Conservation (phyloP, 2,113 vertebrate species). For the Carlito syrichta region DNA sequence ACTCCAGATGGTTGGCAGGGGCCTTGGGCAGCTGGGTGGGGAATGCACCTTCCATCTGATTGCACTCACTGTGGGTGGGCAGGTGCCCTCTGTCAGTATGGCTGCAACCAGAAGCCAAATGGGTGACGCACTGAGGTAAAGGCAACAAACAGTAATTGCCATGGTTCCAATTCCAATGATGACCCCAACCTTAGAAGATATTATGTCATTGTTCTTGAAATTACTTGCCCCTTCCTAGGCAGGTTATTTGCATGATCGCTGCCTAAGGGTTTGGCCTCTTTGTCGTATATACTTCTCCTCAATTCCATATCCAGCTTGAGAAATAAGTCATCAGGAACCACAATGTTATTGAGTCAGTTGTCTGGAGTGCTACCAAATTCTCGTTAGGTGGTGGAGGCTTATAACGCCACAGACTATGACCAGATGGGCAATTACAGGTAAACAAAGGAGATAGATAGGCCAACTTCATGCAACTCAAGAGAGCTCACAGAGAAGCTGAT, state of each 20-base stretch:
- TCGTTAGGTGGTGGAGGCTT: conserved; percentile 29
- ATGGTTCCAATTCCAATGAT: not conserved
- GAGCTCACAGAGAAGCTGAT: not conserved
- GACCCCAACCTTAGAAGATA: not conserved
- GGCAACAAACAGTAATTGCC: not conserved
- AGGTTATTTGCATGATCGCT: not conserved
- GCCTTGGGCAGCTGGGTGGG: conserved; percentile 63
- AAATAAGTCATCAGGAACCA: conserved; percentile 36
- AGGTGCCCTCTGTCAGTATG: conserved; percentile 68
- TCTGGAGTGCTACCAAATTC: conserved; percentile 41
- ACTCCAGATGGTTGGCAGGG: conserved; percentile 64
- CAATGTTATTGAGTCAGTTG: not conserved
- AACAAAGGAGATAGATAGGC: conserved; percentile 34
- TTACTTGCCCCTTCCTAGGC: not conserved
- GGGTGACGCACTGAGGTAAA: conserved; percentile 19
- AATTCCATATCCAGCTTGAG: not conserved
- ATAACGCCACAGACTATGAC: not conserved
- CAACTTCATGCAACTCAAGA: not conserved
- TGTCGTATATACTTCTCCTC: not conserved
- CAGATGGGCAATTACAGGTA: conserved; percentile 61
- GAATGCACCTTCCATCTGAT: conserved; percentile 58
- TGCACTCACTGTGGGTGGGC: conserved; percentile 52
- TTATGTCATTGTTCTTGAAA: not conserved
- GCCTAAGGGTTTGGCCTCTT: not conserved
- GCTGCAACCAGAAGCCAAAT: conserved; percentile 56